Evolutionary conservation across 2,888 invertebrate species (phyloP).

Genomic region (Azorinus chamasolen): DNA sequence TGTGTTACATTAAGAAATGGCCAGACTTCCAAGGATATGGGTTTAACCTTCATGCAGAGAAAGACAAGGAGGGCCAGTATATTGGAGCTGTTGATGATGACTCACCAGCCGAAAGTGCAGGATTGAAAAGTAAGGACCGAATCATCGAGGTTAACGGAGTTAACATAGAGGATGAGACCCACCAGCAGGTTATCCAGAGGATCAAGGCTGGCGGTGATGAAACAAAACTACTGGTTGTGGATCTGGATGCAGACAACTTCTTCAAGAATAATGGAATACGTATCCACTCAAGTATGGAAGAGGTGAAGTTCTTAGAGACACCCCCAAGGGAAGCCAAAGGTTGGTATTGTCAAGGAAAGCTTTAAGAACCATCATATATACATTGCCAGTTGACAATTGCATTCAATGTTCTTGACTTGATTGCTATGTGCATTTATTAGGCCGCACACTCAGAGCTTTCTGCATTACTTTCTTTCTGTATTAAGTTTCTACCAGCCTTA

Average conservation of each 20-base stretch:
- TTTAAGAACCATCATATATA: too few relatives aligned
- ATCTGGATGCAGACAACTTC: constrained; percentile 91
- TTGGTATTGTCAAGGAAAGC: not conserved
- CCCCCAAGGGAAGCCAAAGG: constrained; percentile 22
- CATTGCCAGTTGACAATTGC: too few relatives aligned
- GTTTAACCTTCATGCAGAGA: constrained; percentile 99
- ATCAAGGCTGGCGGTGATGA: constrained; percentile 94
- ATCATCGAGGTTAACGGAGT: constrained; percentile 93
- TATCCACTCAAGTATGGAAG: constrained; percentile 63
- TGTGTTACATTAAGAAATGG: constrained; percentile 94
- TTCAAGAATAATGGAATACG: constrained; percentile 89
- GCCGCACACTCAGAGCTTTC: too few relatives aligned
- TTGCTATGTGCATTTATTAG: too few relatives aligned
- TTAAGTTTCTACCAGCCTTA: too few relatives aligned
- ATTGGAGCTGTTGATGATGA: constrained; percentile 96
- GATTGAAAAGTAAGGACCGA: constrained; percentile 93
- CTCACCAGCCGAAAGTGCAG: constrained; percentile 89
- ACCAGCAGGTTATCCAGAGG: constrained; percentile 95
- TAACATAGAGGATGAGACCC: constrained; percentile 95
- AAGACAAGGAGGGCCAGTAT: constrained; percentile 96
- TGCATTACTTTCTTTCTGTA: too few relatives aligned
- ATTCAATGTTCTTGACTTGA: too few relatives aligned
- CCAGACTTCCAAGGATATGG: constrained; percentile 98
- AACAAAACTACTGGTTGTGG: constrained; percentile 95
- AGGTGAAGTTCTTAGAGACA: constrained; percentile 48